Base-by-base conservation (phyloP, 1,140 invertebrate genomes). In the Pseudachorutes palmiensis region DNA sequence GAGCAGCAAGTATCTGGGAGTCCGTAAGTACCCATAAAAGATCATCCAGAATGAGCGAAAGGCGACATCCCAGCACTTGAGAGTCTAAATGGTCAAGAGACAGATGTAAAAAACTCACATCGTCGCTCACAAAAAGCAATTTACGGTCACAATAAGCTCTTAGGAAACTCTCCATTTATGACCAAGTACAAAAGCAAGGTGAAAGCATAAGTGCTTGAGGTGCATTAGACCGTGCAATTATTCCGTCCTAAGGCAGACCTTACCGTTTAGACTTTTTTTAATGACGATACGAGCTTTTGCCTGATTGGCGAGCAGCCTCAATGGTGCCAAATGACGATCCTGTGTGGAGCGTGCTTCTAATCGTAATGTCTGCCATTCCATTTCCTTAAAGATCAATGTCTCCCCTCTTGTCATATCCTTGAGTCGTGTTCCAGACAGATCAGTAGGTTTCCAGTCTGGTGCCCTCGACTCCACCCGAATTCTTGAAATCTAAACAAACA, bases 11-110 rank as follows among this genome's bases (percentile, higher is more conserved):
- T 19, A 98, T 79, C 80, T 99, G 97, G 0, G 94, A 92, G 79
- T 98, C 93, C 1, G 96, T 99, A 55, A 98, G 79, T 30, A 97
- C 94, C 96, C 97, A 99, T n/a, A 98, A 81, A 32, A 98, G 81
- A 78, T 98, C 95, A 80, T 98, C 94, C 58, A 98, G 83, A 71
- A 97, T 89, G 26, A 98, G 82, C 62, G 94, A 89, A 55, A 99
- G 80, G 57, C 93, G 85, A 51, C 94, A 97, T 5, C 92, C 91
- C 71, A 98, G 82, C 33, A 98, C 86, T 73, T 90, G 88, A 78
- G 92, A 97, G 80, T 98, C 97, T 94, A 76, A 70, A n/a, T 45
- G 36, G 36, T 19, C 9, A 9, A 45, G 9, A 45, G 19, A 45
- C 9, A 19, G 36, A 45, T 45, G 19, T n/a, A 45, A 45, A 45